Evolutionary conservation across 1,140 invertebrate genomes (phyloP), one percentile per base, ranked within the genome.

Genomic region (Drosophila santomea): DNA sequence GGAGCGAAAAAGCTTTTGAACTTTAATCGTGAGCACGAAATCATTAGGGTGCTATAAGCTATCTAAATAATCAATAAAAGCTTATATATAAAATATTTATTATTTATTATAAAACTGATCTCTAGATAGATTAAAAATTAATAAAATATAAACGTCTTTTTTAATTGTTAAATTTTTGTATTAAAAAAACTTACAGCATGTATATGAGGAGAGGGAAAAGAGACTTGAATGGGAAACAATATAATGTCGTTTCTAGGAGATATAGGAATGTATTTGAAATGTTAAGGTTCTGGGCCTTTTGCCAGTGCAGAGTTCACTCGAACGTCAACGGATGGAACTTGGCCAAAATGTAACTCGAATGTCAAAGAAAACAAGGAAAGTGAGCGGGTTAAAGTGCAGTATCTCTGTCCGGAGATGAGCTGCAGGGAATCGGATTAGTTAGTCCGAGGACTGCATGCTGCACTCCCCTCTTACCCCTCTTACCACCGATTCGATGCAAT

Each of bases 291-390:
- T 25, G 25, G 25, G 4, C 25, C 25, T 25, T 25, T 4, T 63
- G 2, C 1, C 44, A 35, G 63, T 64, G 63, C 20, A 43, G 6
- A 38, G 44, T 45, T 20, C 20, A 7, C 10, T 8, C 50, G 25
- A 54, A 14, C 20, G 23, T 47, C 23, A 68, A 62, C 67, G 50
- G 78, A 50, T 54, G 51, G 64, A 78, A 79, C 72, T 84, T 78
- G 69, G 60, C 74, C 64, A 90, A 78, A 80, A 69, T 90, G 68
- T 80, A 90, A 73, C 80, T 84, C 68, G 77, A 72, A 78, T 84
- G 84, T 89, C 85, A 90, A 89, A 90, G 84, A 89, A 88, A 84
- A 77, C 77, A 78, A 68, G 74, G 59, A 89, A 84, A 90, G 85
- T 89, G 85, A 89, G 57, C 61, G 76, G 81, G 80, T 85, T 72